A percentile compares a stretch with the other conserved stretches of the same genome.
Conservation (phyloP, 2,113 vertebrate genomes). For the Myrmophylax atrothorax region DNA sequence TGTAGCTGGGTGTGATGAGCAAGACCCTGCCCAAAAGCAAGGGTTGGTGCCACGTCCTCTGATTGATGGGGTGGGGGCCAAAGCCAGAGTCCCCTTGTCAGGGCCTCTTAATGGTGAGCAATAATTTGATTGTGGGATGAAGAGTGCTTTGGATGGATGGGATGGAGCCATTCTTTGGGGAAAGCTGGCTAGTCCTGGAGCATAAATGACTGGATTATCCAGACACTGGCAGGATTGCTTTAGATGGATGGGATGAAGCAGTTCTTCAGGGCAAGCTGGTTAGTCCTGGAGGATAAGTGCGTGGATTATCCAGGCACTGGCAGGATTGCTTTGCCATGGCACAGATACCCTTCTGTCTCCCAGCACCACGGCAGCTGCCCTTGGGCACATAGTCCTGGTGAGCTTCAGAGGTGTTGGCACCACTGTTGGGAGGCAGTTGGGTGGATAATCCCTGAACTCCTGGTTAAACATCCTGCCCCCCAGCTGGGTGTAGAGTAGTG, state of each 20-base stretch:
- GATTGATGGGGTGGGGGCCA: not conserved
- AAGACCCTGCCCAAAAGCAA: not conserved
- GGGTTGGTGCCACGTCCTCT: not conserved
- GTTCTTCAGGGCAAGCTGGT: not conserved
- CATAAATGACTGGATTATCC: not conserved
- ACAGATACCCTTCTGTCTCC: not conserved
- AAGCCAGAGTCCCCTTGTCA: not conserved
- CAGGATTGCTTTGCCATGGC: not conserved
- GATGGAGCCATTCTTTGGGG: not conserved
- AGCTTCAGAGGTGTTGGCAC: not conserved
- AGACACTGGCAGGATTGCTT: not conserved
- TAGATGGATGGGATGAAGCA: not conserved
- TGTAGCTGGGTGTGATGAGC: not conserved
- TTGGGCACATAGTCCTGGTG: rapidly evolving
- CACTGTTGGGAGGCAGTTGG: rapidly evolving
- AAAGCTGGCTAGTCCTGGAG: not conserved
- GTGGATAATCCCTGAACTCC: not conserved
- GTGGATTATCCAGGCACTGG: not conserved
- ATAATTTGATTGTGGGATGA: not conserved
- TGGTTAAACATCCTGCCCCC: not conserved
- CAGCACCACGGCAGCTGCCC: rapidly evolving
- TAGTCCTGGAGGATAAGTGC: not conserved
- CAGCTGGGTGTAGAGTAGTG: not conserved
- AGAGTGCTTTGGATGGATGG: not conserved
- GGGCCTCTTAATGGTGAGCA: not conserved